Conservation (phyloP, 2,797 vertebrate species). For the Pelobates cultripes region DNA sequence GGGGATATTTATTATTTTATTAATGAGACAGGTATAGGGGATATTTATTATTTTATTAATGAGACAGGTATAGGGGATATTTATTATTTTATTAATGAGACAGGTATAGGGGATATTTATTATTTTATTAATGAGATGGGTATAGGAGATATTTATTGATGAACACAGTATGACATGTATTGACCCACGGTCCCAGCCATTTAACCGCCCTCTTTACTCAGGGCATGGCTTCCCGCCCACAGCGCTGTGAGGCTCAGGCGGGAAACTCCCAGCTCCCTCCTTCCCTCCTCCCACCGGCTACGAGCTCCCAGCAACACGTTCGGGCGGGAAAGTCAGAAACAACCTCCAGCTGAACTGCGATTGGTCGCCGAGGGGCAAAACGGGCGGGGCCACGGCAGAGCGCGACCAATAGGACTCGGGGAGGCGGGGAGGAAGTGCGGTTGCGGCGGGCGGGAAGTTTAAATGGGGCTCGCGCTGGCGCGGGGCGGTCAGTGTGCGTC, state of each 20-base stretch:
- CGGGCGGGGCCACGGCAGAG: neutral
- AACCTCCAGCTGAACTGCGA: neutral
- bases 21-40: too few species aligned
- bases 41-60: too few species aligned
- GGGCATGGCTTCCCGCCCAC: neutral
- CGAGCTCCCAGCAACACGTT: neutral
- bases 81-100: too few species aligned
- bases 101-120: too few species aligned
- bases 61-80: too few species aligned
- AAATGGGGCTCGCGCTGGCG: slow-evolving; percentile 4
- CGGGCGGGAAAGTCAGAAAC: slow-evolving; percentile 27
- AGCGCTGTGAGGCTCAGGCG: neutral
- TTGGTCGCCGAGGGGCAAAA: neutral
- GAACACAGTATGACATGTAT: too few species aligned
- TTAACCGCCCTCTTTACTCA: too few species aligned
- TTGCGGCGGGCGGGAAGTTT: slow-evolving; percentile 6
- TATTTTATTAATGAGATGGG: too few species aligned
- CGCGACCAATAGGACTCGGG: neutral
- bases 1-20: too few species aligned
- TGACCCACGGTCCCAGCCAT: too few species aligned
- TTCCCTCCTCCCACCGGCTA: neutral
- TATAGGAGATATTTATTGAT: too few species aligned
- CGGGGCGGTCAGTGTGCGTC: too few species aligned
- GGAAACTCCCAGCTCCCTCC: neutral
- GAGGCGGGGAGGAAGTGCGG: neutral